phyloP scores from a whole-genome alignment of 2,888 invertebrate species.

The Tetranychus truncatus region DNA sequence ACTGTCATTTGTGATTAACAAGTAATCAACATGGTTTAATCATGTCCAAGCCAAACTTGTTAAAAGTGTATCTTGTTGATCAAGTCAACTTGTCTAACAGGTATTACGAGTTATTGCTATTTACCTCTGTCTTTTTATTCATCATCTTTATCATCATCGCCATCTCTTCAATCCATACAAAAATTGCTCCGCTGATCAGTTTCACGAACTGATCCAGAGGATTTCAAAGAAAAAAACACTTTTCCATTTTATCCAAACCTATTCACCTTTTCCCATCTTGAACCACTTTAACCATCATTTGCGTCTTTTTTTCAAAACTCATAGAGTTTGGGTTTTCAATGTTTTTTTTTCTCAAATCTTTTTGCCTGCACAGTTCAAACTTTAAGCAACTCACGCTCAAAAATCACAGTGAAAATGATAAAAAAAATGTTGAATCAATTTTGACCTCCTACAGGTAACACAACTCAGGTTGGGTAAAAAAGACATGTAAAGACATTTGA shows the following conservation, averaged over 20 bases:
- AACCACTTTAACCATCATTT: too few relatives aligned
- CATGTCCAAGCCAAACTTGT: background rate
- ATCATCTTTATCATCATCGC: background rate
- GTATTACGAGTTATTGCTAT: background rate
- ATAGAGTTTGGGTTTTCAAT: too few relatives aligned
- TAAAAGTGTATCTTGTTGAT: background rate
- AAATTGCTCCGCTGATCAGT: background rate
- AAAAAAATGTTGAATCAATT: background rate
- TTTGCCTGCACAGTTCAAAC: too few relatives aligned
- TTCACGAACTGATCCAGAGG: background rate
- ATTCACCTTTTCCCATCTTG: background rate
- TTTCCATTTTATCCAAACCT: background rate
- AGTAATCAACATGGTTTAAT: background rate
- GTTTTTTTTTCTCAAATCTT: too few relatives aligned
- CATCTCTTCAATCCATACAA: background rate
- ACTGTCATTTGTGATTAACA: too few relatives aligned
- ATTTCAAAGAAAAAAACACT: background rate
- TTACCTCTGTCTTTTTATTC: background rate
- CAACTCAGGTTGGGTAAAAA: background rate
- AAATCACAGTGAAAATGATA: background rate
- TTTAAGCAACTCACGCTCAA: background rate
- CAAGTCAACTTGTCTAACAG: background rate
- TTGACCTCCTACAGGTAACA: background rate
- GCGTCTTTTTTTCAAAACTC: too few relatives aligned
- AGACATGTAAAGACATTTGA: background rate